Evolutionary conservation across 2,797 vertebrate species (phyloP), one percentile per base, ranked within the genome.

Genomic region (Sebastes melanostomus): DNA sequence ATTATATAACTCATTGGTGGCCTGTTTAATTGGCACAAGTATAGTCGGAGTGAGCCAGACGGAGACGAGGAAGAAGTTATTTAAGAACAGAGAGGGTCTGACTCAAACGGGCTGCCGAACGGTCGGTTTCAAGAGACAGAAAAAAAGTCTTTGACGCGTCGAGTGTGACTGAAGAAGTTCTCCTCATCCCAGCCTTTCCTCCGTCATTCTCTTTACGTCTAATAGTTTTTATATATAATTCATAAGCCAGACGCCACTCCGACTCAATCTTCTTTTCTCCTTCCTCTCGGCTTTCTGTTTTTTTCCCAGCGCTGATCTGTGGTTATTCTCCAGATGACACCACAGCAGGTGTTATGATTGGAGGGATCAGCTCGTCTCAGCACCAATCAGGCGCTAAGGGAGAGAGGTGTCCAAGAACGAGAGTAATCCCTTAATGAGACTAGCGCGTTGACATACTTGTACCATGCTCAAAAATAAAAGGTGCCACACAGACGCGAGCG

Each of bases 401-500:
- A 52, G 59, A 85, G 75, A 89, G 85, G 87, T 91, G 88, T 91
- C 90, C 84, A 79, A 76, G 82, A 91, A 75, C 2, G 22, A 55
- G 78, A 81, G 55, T 90, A 89, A 94, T 92, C 91, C 76, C 73
- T 84, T 91, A 92, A 92, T 87, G 83, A 91, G 89, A 90, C 91
- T 87, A 89, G 72, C 88, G 89, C 84, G 84, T 84, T 89, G 78
- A 87, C 91, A 91, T 70, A 84, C 80, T 83, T 91, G 72, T 36
- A 70, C 38, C 55, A 25, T 11, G 14, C 34, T 58, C 84, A 5
- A 32, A 20, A 16, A 27, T 36, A 65, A 65, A 66, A 70, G 36
- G 73, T 70, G 69, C 55, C 68, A 58, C 60, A 54, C 80, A 72
- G 30, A 77, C 22, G 14, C 20, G 22, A 6, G 56, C 58, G 72